Base-by-base conservation (phyloP, 2,797 vertebrate species). In the Microctenopoma stevenorrisi region DNA sequence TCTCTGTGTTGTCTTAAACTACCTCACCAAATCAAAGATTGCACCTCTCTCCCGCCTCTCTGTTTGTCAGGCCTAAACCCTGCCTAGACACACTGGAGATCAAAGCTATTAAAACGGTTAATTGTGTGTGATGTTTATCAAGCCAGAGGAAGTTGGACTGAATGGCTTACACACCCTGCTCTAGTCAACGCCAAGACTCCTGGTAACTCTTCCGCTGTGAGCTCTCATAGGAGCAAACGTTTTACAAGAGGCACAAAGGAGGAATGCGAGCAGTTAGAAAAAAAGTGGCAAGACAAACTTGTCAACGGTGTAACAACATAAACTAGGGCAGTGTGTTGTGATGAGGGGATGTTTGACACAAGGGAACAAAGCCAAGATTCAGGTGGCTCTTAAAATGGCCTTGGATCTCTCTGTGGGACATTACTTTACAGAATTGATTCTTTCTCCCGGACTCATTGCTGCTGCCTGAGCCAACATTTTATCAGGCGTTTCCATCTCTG, bases 381-480 rank as follows among this genome's bases (percentile, higher is more conserved):
- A 76, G 60, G 74, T 71, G 68, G 78, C 73, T 76, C 49, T 72
- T 81, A 66, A 84, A 80, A 79, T 58, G 40, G 55, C 57, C 54
- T 72, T 84, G 78, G 64, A 80, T 74, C 56, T 65, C 60, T 72
- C 75, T 47, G 30, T 76, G 50, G 76, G 68, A 76, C 76, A 68
- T 86, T 77, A 85, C 79, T 88, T 33, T 84, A 79, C 37, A 71
- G 40, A 83, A 88, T 82, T 79, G 76, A 86, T 88, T 88, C 57
- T 67, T 78, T 78, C 69, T 79, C 67, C 66, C 52, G 68, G 81
- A 78, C 70, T 77, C 59, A 60, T 73, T 71, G 61, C 77, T 64
- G 40, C 72, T 67, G 51, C 63, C 72, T 64, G 9, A 42, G 77
- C 86, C 76, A 79, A 66, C 71, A 46, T 82, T 84, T 82, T 67